Conservation (phyloP, 2,797 vertebrate species). For the Chromis chromis region DNA sequence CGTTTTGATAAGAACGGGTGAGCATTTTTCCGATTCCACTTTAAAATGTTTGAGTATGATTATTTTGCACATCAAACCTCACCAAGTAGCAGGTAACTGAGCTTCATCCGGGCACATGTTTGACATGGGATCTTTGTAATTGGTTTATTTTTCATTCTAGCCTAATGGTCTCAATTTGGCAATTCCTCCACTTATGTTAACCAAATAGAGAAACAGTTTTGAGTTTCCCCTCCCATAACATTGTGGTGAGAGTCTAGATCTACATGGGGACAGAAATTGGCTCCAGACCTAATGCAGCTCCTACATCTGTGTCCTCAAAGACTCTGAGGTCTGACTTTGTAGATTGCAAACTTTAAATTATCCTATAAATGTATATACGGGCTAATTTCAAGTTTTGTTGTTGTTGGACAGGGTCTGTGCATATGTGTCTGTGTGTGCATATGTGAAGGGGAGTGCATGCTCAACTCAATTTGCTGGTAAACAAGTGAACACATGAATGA, state of each 20-base stretch:
- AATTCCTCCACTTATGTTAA: slow-evolving; percentile 60
- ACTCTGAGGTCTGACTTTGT: slow-evolving; percentile 79
- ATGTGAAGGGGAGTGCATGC: background rate
- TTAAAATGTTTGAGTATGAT: slow-evolving; percentile 1
- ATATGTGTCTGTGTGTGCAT: slow-evolving; percentile 8
- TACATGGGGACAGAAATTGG: slow-evolving; percentile 72
- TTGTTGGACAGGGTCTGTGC: slow-evolving; percentile 25
- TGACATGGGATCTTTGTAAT: slow-evolving; percentile 37
- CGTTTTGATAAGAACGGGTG: background rate
- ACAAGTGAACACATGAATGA: slow-evolving; percentile 56
- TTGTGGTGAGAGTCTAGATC: slow-evolving; percentile 68
- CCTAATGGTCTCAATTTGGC: slow-evolving; percentile 61
- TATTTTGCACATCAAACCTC: background rate
- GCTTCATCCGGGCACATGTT: slow-evolving; percentile 14
- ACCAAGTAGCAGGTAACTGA: slow-evolving; percentile 22
- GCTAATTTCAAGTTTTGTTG: slow-evolving; percentile 61
- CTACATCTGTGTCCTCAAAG: slow-evolving; percentile 81
- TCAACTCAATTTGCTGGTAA: slow-evolving; percentile 60
- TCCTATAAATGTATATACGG: slow-evolving; percentile 75
- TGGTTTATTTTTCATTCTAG: slow-evolving; percentile 69
- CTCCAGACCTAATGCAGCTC: slow-evolving; percentile 67
- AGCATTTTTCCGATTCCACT: background rate
- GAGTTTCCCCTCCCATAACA: slow-evolving; percentile 72
- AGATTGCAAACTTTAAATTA: slow-evolving; percentile 79
- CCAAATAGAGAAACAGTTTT: slow-evolving; percentile 68